Evolutionary conservation across 2,113 vertebrate genomes (phyloP).

Genomic region (Argyrosomus japonicus): DNA sequence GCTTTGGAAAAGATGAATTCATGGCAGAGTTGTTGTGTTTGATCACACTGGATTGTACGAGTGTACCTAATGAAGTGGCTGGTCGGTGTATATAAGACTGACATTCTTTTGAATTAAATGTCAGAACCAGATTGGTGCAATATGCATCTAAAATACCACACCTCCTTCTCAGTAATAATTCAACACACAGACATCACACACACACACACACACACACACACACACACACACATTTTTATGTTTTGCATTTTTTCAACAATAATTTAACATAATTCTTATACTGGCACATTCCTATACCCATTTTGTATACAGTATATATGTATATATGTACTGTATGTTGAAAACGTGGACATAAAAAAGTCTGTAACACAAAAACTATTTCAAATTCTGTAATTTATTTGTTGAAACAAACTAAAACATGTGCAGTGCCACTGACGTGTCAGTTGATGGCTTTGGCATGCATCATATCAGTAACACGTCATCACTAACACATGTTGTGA

Average conservation of each 20-base stretch:
- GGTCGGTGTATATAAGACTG: too few relatives aligned
- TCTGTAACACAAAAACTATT: background rate
- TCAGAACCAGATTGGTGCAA: conserved; percentile 1
- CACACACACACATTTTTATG: too few relatives aligned
- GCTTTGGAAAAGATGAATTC: too few relatives aligned
- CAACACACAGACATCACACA: background rate
- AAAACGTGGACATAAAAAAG: background rate
- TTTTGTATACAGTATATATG: too few relatives aligned
- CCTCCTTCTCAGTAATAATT: background rate
- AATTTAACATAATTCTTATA: too few relatives aligned
- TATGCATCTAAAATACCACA: background rate
- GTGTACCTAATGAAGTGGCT: too few relatives aligned
- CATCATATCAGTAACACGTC: background rate
- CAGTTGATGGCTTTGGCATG: background rate
- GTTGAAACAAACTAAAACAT: background rate
- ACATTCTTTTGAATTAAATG: background rate
- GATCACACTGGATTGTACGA: too few relatives aligned
- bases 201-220: background rate
- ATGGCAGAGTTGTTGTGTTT: too few relatives aligned
- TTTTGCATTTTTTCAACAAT: too few relatives aligned
- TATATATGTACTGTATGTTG: background rate
- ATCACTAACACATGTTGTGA: background rate
- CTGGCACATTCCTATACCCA: too few relatives aligned
- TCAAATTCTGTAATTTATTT: too few relatives aligned
- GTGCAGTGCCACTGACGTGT: background rate